Base-by-base conservation (phyloP, 2,888 invertebrate genomes). In the Oscheius myriophilus region DNA sequence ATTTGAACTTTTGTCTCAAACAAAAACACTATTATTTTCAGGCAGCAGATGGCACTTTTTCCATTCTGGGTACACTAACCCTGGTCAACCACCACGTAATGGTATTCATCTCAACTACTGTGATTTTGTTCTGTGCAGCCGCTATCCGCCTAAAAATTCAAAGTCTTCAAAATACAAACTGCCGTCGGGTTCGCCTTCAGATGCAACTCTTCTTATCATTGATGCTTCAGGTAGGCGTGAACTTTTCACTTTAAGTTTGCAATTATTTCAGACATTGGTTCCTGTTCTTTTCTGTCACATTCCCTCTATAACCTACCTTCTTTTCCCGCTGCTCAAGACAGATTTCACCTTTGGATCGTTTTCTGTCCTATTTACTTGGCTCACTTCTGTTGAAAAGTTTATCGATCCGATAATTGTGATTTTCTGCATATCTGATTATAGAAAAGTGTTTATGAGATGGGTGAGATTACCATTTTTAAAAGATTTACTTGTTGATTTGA, bases 401-500 rank as follows among this genome's bases (percentile, higher is more conserved):
- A 42, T 58, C 12, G 58, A 58, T 16, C 58, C 58, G 6, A 41
- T 58, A 7, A 58, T 58, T 58, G 58, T 58, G 42, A 58, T 58
- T 2, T 58, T 49, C 61, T 61, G 61, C 33, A 61, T 61, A 21
- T 45, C 61, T 18, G 61, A 61, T n/a, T 61, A 26, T 26, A 18
- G 61, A 25, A n/a, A 25, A 33, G 39, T 26, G 12, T 39, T 61
- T 1, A 26, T 33, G 4, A 33, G 9, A 33, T 33, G 33, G 33
- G 33, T 33, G n/a, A n/a, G n/a, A n/a, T n/a, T n/a, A n/a, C n/a
- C n/a, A n/a, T n/a, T n/a, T n/a, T n/a, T n/a, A n/a, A n/a, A n/a
- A n/a, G n/a, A n/a, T n/a, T n/a, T n/a, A n/a, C n/a, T n/a, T n/a
- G n/a, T n/a, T n/a, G n/a, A n/a, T n/a, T n/a, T n/a, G n/a, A 33